Conservation (phyloP, 2,888 invertebrate genomes). For the Sinelater perroti region DNA sequence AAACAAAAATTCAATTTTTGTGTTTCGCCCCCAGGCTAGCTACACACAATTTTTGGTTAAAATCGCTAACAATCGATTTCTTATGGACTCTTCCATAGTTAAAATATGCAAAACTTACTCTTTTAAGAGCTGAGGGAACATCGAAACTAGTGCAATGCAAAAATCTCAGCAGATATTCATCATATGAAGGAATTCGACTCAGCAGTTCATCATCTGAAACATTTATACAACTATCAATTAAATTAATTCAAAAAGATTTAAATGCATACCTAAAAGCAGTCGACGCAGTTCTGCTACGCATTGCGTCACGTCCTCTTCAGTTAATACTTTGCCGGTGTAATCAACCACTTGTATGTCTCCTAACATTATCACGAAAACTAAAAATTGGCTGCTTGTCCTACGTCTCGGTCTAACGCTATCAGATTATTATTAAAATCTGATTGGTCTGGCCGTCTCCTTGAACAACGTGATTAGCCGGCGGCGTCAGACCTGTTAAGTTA, state of each 20-base stretch:
- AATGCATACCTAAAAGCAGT: background rate
- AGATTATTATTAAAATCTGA: too few species aligned
- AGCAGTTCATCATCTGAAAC: constrained; percentile 46
- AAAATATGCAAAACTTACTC: constrained; percentile 50
- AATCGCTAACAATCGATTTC: background rate
- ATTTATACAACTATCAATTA: constrained; percentile 39
- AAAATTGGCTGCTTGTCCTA: too few species aligned
- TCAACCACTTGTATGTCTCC: too few species aligned
- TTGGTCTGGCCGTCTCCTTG: too few species aligned
- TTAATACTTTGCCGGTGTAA: constrained; percentile 47
- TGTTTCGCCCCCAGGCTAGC: too few species aligned
- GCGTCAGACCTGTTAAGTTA: too few species aligned
- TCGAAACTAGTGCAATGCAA: constrained; percentile 53
- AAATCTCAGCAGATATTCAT: constrained; percentile 54
- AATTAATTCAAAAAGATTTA: background rate
- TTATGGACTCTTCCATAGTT: too few species aligned
- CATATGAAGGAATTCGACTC: constrained; percentile 53
- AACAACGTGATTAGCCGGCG: too few species aligned
- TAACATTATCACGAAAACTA: too few species aligned
- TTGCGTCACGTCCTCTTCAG: background rate
- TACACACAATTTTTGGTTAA: background rate
- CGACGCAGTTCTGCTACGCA: background rate
- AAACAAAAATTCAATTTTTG: too few species aligned
- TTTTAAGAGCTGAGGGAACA: constrained; percentile 52
- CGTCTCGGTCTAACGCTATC: too few species aligned